A percentile compares a stretch with the other conserved stretches of the same genome.
phyloP scores from a whole-genome alignment of 2,888 invertebrate genomes.

The Lissocephala sabroskyi region DNA sequence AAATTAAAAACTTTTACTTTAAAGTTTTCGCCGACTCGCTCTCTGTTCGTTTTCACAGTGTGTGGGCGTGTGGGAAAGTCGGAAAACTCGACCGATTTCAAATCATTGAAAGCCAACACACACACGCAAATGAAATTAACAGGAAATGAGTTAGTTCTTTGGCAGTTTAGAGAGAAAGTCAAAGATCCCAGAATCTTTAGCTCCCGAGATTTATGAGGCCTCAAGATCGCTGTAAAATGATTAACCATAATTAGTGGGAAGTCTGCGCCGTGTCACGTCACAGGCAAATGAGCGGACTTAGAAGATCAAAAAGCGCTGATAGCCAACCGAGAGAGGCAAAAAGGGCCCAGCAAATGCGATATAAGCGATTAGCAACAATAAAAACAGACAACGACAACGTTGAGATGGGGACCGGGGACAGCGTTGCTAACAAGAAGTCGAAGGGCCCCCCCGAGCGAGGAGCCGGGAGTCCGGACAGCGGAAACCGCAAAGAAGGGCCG shows the following conservation, averaged over 20 bases:
- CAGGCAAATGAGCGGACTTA: constrained; percentile 15
- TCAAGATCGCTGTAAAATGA: constrained; percentile 46
- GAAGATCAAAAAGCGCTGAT: constrained; percentile 47
- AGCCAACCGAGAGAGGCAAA: constrained; percentile 8
- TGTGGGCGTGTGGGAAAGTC: no score
- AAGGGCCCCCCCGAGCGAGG: neutral
- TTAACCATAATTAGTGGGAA: constrained; percentile 53
- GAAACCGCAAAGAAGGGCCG: constrained; percentile 14
- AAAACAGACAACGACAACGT: constrained; percentile 31
- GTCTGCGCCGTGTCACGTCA: constrained; percentile 40
- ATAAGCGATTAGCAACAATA: constrained; percentile 63
- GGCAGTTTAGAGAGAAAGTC: no score
- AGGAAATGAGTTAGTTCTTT: no score
- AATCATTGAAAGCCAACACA: no score
- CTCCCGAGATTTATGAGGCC: no score
- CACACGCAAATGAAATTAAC: constrained; percentile 18
- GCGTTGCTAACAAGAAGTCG: no score
- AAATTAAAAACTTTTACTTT: no score
- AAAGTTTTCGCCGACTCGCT: no score
- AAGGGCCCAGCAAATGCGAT: constrained; percentile 38
- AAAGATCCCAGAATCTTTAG: no score
- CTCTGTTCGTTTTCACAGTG: no score
- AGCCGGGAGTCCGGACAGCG: neutral
- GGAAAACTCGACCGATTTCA: no score
- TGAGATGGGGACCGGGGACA: constrained; percentile 11